Conservation (phyloP, 2,888 invertebrate species). For the Magallana nippona region DNA sequence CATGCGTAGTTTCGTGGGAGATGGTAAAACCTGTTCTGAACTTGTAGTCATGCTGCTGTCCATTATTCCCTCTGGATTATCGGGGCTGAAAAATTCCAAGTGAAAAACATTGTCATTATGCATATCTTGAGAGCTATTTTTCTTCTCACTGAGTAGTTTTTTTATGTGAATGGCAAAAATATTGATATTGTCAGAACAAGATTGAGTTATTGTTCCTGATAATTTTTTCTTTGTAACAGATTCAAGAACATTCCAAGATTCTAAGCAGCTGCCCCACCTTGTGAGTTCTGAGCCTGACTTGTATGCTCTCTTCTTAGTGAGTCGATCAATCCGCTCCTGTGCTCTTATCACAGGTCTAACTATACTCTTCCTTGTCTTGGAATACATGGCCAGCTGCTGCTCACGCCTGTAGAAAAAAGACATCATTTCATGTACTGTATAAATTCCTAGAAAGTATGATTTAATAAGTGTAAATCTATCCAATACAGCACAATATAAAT, state of each 20-base stretch:
- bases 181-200: slow-evolving; percentile 1
- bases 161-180: neutral
- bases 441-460: too few relatives aligned
- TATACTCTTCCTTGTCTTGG: slow-evolving; percentile 81
- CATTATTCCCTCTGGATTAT: slow-evolving; percentile 60
- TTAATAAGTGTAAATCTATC: too few relatives aligned
- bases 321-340: slow-evolving; percentile 81
- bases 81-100: slow-evolving; percentile 65
- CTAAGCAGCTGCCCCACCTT: slow-evolving; percentile 64
- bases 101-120: neutral
- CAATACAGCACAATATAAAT: too few relatives aligned
- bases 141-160: too few relatives aligned
- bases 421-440: neutral
- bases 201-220: neutral
- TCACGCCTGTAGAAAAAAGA: slow-evolving; percentile 81
- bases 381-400: slow-evolving; percentile 80
- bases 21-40: slow-evolving; percentile 71
- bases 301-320: slow-evolving; percentile 76
- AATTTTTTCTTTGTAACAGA: neutral
- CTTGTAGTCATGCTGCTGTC: slow-evolving; percentile 70
- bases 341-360: slow-evolving; percentile 83
- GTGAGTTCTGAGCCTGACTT: slow-evolving; percentile 77
- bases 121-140: neutral
- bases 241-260: neutral
- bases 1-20: slow-evolving; percentile 73